These are phyloP conservation scores for Mormyrus lacerda DNA, from an alignment of 2,113 vertebrate genomes.

Conservation along the genomic window DNA sequence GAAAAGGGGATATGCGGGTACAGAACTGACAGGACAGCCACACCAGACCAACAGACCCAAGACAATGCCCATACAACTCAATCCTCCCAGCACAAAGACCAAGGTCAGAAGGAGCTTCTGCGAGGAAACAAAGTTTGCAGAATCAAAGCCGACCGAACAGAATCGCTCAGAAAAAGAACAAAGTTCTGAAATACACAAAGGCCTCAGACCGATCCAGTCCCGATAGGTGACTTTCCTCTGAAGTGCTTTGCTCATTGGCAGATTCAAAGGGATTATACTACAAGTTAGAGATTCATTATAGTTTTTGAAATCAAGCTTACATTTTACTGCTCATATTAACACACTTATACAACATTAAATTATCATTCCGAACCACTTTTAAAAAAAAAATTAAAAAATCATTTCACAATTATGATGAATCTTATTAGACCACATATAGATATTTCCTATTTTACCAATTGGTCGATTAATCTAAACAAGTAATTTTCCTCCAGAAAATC, in stretches of 20 bases:
- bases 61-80: background rate
- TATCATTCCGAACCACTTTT: background rate
- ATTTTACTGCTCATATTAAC: background rate
- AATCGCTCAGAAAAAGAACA: background rate
- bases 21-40: background rate
- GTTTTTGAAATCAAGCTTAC: background rate
- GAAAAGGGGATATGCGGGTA: background rate
- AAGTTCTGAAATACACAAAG: background rate
- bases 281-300: background rate
- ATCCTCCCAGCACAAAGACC: background rate
- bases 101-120: background rate
- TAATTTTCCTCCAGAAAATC: too few relatives aligned
- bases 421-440: background rate
- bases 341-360: background rate
- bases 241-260: background rate
- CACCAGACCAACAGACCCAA: background rate
- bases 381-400: background rate
- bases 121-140: background rate
- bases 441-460: background rate
- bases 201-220: background rate
- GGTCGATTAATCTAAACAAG: too few relatives aligned
- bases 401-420: background rate
- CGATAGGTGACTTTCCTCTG: background rate
- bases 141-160: background rate
- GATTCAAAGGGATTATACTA: background rate